phyloP scores from a whole-genome alignment of 1,140 invertebrate species.

The Watersipora subatra region DNA sequence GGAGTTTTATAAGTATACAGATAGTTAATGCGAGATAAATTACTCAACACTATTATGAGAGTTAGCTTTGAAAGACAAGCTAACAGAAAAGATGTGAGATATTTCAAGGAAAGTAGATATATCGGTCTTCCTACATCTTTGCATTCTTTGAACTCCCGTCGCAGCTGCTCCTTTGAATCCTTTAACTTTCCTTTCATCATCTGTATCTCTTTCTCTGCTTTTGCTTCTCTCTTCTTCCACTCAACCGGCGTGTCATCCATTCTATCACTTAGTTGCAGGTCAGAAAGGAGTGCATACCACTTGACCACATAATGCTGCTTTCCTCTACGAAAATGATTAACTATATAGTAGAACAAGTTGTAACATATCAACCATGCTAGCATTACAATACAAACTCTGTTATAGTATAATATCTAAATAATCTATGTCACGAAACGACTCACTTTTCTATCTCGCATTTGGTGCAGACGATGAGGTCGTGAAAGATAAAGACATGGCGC shows the following conservation, averaged over 20 bases:
- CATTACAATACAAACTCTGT: too few relatives aligned
- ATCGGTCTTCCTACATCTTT: too few relatives aligned
- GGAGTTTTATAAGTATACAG: too few relatives aligned
- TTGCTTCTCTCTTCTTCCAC: conserved; percentile 9
- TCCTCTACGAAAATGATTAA: conserved; percentile 45
- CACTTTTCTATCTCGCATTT: conserved; percentile 58
- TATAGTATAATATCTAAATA: too few relatives aligned
- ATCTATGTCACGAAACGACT: too few relatives aligned
- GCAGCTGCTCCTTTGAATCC: conserved; percentile 25
- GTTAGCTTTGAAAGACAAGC: too few relatives aligned
- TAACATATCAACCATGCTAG: too few relatives aligned
- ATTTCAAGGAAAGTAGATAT: too few relatives aligned
- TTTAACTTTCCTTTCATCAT: conserved; percentile 27
- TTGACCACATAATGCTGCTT: conserved; percentile 82
- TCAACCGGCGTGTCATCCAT: conserved; percentile 11
- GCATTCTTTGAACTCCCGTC: conserved; percentile 21
- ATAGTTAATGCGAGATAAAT: too few relatives aligned
- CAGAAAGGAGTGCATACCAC: conserved; percentile 71
- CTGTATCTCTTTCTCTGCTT: conserved; percentile 20
- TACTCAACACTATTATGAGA: too few relatives aligned
- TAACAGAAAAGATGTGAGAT: too few relatives aligned
- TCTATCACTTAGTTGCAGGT: conserved; percentile 41
- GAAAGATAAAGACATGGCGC: conserved; percentile 82
- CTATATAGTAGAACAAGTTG: neutral
- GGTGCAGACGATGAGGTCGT: conserved; percentile 84